Evolutionary conservation across 92 coral and sea anemone species (phyloP).

Genomic region (Muricea muricata): DNA sequence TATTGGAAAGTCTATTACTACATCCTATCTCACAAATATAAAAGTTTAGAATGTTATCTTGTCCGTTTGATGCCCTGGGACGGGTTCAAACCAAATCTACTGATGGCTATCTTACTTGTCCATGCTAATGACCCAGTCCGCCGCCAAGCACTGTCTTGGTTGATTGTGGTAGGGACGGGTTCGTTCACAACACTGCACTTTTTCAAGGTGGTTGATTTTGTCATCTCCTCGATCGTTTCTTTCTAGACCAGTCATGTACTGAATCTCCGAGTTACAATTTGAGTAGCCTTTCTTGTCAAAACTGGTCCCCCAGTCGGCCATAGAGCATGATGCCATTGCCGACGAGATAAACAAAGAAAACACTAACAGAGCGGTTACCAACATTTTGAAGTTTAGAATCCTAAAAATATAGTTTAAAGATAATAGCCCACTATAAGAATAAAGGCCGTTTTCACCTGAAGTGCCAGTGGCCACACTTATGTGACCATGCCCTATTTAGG

Average conservation of each 20-base stretch:
- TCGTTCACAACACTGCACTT: slow-evolving; percentile 63
- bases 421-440: too few species aligned
- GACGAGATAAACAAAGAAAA: neutral
- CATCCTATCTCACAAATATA: too few species aligned
- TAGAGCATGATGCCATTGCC: slow-evolving; percentile 9
- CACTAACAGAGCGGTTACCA: neutral
- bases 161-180: slow-evolving; percentile 51
- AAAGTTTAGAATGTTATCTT: too few species aligned
- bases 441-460: too few species aligned
- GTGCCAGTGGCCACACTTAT: too few species aligned
- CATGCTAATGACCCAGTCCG: slow-evolving; percentile 61
- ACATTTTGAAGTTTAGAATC: neutral
- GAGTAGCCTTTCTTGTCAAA: slow-evolving; percentile 66
- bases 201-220: slow-evolving; percentile 46
- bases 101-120: slow-evolving; percentile 58
- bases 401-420: neutral
- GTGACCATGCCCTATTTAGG: too few species aligned
- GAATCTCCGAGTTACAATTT: slow-evolving; percentile 27
- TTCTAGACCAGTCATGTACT: slow-evolving; percentile 60
- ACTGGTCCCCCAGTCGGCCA: slow-evolving; percentile 57
- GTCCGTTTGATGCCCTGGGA: too few species aligned
- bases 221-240: slow-evolving; percentile 43
- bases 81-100: too few species aligned
- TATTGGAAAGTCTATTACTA: too few species aligned
- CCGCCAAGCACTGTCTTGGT: slow-evolving; percentile 51